Evolutionary conservation across 2,888 invertebrate species (phyloP), one percentile per base, ranked within the genome.

Genomic region (Serrognathus titanus): DNA sequence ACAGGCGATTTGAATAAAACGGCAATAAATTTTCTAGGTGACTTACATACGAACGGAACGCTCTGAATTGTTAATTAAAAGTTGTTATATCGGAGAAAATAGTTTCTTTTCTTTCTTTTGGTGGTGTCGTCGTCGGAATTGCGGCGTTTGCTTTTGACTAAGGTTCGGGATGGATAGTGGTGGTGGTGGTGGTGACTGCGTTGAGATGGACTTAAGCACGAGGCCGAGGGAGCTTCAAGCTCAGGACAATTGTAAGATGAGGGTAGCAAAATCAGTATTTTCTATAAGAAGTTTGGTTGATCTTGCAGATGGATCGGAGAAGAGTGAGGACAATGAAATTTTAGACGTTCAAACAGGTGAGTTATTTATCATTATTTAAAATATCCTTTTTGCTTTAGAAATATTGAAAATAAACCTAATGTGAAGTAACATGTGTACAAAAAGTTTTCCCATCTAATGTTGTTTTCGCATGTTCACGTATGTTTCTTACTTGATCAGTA

Each of bases 191-290:
- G 24, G 24, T 31, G 63, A 66, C 51, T 66, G 66, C 51, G 56
- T 63, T 35, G 75, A 76, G 65, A 82, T 82, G 82, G 82, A 82
- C 66, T 74, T 82, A 60, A 80, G 79, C 62, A 81, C 80, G 54
- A 76, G 79, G 53, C 76, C 76, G 36, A 73, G 79, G 69, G 78
- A 75, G 10, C 64, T 62, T 12, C 63, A 61, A 62, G 71, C 60
- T 60, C 73, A 68, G 64, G 75, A 69, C 67, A 77, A 61, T 64
- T 79, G 71, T 43, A 82, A 82, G 65, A 77, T 81, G 47, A 74
- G 83, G 37, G 79, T 81, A 8, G 83, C 83, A 20, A 83, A 83
- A 65, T 83, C 83, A 55, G 82, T 83, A 50, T 83, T 83, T 69
- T 83, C 83, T 55, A 83, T 83, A 53, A 72, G 83, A 51, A 83